Evolutionary conservation across 2,113 vertebrate genomes (phyloP).

Genomic region (Thunnus maccoyii): DNA sequence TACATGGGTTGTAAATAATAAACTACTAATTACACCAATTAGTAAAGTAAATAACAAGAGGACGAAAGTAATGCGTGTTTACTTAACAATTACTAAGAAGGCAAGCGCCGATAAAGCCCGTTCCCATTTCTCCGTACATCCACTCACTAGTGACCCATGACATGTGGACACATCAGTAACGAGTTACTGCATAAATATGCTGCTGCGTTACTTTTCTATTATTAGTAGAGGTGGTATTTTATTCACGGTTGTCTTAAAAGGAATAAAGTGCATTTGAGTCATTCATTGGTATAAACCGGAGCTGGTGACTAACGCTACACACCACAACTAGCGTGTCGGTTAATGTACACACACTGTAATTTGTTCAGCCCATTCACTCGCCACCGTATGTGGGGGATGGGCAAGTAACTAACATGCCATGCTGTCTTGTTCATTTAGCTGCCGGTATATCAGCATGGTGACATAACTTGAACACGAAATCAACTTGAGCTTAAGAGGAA

Average conservation of each 20-base stretch:
- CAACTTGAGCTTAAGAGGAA: background rate
- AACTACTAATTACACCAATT: background rate
- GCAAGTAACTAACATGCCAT: slow-evolving; percentile 22
- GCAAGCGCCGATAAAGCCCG: background rate
- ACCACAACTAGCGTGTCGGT: background rate
- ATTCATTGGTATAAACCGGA: background rate
- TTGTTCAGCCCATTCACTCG: slow-evolving; percentile 28
- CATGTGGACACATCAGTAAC: slow-evolving; percentile 43
- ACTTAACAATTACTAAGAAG: background rate
- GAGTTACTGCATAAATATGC: background rate
- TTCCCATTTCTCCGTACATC: background rate
- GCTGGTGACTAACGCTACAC: background rate
- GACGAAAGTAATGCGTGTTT: background rate
- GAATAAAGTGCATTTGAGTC: background rate
- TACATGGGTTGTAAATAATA: background rate
- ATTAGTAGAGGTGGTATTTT: rapidly evolving
- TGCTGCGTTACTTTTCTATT: background rate
- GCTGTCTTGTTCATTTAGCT: slow-evolving; percentile 35
- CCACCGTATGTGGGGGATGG: slow-evolving; percentile 51
- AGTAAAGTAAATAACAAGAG: background rate
- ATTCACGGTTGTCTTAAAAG: background rate
- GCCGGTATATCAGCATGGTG: slow-evolving; percentile 40
- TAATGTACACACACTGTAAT: slow-evolving; percentile 35
- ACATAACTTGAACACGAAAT: slow-evolving; percentile 27
- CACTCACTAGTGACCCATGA: slow-evolving; percentile 40